A percentile compares a stretch with the other conserved stretches of the same genome.
Conservation (phyloP, 2,888 invertebrate species). For the Philereme transversata region DNA sequence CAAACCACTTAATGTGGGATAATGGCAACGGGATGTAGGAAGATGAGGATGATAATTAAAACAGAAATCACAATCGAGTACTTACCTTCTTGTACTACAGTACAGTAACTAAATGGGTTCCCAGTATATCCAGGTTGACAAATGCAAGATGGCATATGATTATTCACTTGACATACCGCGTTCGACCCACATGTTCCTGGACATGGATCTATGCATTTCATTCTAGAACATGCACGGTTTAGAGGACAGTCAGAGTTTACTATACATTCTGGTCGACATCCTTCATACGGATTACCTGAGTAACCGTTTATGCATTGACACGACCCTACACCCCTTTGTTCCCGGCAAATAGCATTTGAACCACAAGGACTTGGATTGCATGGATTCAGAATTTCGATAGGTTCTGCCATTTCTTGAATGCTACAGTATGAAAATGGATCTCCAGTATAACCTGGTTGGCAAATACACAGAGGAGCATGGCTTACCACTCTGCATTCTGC, state of each 20-base stretch:
- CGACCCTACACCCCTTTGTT: constrained; percentile 85
- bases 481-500: constrained; percentile 91
- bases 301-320: constrained; percentile 87
- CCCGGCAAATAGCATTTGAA: constrained; percentile 85
- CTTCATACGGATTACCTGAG: constrained; percentile 91
- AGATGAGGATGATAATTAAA: too few relatives aligned
- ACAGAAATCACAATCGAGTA: constrained; percentile 23
- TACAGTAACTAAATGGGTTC: constrained; percentile 86
- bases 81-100: constrained; percentile 76
- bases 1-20: too few relatives aligned
- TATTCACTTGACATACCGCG: constrained; percentile 89
- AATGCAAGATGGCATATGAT: constrained; percentile 89
- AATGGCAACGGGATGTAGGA: too few relatives aligned
- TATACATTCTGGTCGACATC: constrained; percentile 90
- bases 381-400: constrained; percentile 77
- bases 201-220: constrained; percentile 91
- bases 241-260: constrained; percentile 89
- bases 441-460: constrained; percentile 87
- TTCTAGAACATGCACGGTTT: constrained; percentile 88
- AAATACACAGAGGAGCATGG: constrained; percentile 89
- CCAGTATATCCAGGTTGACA: constrained; percentile 87
- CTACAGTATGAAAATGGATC: constrained; percentile 90
- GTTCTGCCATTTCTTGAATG: constrained; percentile 59
- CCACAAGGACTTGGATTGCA: constrained; percentile 87
- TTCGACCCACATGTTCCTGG: constrained; percentile 90